phyloP scores from a whole-genome alignment of 1,140 invertebrate genomes.

The Drosophila orosa region DNA sequence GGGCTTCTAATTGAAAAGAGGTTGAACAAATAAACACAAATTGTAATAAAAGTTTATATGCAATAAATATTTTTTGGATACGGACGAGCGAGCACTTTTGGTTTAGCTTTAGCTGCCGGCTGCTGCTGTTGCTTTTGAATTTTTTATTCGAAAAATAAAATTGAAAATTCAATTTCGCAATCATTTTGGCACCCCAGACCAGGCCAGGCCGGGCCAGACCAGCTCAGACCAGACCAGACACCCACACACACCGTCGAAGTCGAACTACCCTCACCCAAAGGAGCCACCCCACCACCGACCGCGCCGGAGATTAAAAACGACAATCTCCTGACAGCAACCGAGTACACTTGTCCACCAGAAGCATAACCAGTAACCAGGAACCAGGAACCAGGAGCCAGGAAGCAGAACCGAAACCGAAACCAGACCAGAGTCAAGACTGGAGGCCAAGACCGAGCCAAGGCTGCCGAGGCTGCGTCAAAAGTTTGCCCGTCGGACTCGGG shows the following conservation, averaged over 20 bases:
- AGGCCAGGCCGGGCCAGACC: slow-evolving; percentile 4
- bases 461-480: slow-evolving; percentile 68
- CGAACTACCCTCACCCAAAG: slow-evolving; percentile 31
- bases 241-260: slow-evolving; percentile 5
- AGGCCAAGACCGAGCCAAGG: slow-evolving; percentile 12
- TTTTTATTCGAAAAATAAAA: slow-evolving; percentile 80
- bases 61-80: slow-evolving; percentile 77
- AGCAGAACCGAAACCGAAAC: slow-evolving; percentile 4
- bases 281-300: slow-evolving; percentile 12
- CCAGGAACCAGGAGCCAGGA: not conserved
- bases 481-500: slow-evolving; percentile 48
- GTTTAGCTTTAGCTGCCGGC: not conserved
- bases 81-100: slow-evolving; percentile 43
- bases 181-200: slow-evolving; percentile 75
- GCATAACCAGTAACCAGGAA: slow-evolving; percentile 2
- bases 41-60: slow-evolving; percentile 81
- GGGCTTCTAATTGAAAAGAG: slow-evolving; percentile 75
- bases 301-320: slow-evolving; percentile 72
- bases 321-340: slow-evolving; percentile 65
- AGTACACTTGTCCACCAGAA: slow-evolving; percentile 38
- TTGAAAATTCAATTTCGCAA: slow-evolving; percentile 81
- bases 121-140: slow-evolving; percentile 66
- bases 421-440: slow-evolving; percentile 17
- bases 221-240: slow-evolving; percentile 15
- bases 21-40: slow-evolving; percentile 78